These are phyloP conservation scores for Limnodromus scolopaceus DNA, from an alignment of 2,797 vertebrate species.

Conservation along the genomic window DNA sequence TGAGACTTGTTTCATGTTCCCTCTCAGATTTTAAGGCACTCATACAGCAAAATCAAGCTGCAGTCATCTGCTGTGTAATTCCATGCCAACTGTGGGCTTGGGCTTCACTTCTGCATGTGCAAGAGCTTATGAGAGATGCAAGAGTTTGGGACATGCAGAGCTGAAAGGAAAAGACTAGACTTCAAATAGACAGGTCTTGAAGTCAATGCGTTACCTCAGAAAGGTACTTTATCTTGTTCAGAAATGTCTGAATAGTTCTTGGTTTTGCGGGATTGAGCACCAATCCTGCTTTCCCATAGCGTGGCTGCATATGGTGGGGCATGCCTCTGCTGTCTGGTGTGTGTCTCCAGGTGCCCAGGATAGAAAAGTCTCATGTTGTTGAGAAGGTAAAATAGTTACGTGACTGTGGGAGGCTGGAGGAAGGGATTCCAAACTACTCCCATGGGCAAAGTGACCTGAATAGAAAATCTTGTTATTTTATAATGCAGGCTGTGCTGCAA, in stretches of 20 bases:
- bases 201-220: neutral
- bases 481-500: neutral
- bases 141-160: neutral
- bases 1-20: neutral
- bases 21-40: neutral
- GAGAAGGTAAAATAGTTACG: neutral
- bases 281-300: neutral
- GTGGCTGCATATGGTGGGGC: neutral
- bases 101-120: neutral
- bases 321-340: neutral
- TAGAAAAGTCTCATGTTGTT: neutral
- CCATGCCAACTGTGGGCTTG: neutral
- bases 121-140: neutral
- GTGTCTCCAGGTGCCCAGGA: neutral
- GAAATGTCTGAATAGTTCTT: neutral
- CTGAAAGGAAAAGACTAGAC: neutral
- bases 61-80: neutral
- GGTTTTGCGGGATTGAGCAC: neutral
- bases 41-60: neutral
- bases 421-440: neutral
- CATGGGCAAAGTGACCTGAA: neutral
- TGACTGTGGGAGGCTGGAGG: neutral
- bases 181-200: neutral
- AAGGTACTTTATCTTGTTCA: neutral
- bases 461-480: neutral